Evolutionary conservation across 1,140 invertebrate species (phyloP).

Genomic region (Leptinotarsa lineolata): DNA sequence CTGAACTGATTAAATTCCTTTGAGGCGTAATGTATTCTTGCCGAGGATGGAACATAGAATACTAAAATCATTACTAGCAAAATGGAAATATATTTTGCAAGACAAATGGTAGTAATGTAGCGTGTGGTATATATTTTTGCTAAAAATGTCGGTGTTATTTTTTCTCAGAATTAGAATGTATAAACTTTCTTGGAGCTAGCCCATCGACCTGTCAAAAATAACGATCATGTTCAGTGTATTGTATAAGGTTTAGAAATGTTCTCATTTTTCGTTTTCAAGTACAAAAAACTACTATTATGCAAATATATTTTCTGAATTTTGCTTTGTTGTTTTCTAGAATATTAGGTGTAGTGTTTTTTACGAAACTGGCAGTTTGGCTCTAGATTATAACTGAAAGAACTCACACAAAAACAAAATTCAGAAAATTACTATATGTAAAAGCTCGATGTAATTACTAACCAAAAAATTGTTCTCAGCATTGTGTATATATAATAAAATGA

Average conservation of each 20-base stretch:
- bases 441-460: conserved; percentile 1
- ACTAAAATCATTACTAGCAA: conserved; percentile 22
- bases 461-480: background rate
- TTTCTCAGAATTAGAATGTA: conserved; percentile 26
- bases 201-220: background rate
- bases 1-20: background rate
- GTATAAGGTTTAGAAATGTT: background rate
- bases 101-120: conserved; percentile 29
- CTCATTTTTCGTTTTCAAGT: background rate
- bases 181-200: conserved; percentile 13
- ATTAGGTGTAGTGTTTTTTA: no score
- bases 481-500: conserved; percentile 4
- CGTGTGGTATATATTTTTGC: conserved; percentile 42
- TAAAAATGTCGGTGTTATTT: conserved; percentile 30
- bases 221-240: background rate
- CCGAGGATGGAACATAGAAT: background rate
- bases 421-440: background rate
- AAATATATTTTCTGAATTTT: background rate
- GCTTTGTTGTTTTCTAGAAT: background rate
- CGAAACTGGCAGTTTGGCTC: background rate
- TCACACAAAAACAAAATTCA: no score
- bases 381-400: background rate
- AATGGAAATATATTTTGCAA: conserved; percentile 38
- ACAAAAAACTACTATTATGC: background rate
- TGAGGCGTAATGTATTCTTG: background rate